Evolutionary conservation across 2,888 invertebrate species (phyloP), one percentile per base, ranked within the genome.

Genomic region (Drosophila pullipes): DNA sequence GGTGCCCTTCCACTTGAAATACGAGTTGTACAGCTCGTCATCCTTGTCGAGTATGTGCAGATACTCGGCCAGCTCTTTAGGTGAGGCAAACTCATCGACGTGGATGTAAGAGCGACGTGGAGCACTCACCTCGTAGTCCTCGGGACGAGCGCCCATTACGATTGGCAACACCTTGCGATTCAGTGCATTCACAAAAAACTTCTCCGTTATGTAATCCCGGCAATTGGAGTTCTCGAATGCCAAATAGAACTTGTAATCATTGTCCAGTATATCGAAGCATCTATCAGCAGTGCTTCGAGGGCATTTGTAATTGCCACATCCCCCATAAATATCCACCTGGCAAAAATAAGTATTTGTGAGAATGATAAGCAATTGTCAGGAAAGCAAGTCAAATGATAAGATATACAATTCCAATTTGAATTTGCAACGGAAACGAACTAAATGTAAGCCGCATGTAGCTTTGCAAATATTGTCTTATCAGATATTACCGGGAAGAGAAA

Each of bases 211-310:
- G 92, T 99, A 99, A 93, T 99, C 98, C 79, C 96, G 95, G 93
- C 99, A 99, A 91, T 99, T 99, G 37, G 98, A 98, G 93, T 99
- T 99, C 93, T 99, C 99, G 92, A 99, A 99, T 0, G 99, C 97
- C 83, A 99, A 95, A 93, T 99, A 99, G 94, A 99, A 99, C 93
- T 99, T 99, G 94, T 99, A 99, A 81, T 98, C 97, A 74, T 95
- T 96, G 92, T 98, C 97, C 66, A 99, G 95, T 95, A 98, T 96
- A 70, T 97, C 97, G 91, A 98, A 97, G 92, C 99, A 99, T 91
- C 96, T 96, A 89, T 97, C 96, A 22, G 95, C 94, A 85, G 96
- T 96, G 60, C 96, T 96, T 57, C 98, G 95, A 0, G 98, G 96
- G 92, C 98, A 99, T 91, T 96, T 96, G 80, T 96, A 95, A 28